phyloP scores from a whole-genome alignment of 2,113 vertebrate genomes.

The Pterocles orientalis region DNA sequence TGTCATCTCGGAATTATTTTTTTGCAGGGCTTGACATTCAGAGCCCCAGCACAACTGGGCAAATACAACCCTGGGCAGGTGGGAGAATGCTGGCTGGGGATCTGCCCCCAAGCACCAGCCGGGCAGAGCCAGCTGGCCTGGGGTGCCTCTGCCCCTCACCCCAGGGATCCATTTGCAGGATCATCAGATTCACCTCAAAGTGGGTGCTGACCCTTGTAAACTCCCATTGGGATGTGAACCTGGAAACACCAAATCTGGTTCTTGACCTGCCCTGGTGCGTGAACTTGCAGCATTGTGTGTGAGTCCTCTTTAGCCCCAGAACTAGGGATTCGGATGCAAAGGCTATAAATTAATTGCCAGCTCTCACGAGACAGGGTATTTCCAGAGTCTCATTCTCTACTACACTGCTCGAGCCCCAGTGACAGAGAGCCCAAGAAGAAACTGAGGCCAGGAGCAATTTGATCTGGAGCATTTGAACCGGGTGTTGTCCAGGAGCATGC shows the following conservation, averaged over 20 bases:
- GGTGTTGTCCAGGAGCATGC: fast-evolving
- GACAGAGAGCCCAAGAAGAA: neutral
- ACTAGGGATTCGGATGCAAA: neutral
- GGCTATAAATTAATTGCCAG: fast-evolving
- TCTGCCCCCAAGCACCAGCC: neutral
- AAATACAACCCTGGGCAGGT: neutral
- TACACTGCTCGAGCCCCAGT: neutral
- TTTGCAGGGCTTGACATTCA: neutral
- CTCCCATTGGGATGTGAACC: neutral
- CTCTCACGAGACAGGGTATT: neutral
- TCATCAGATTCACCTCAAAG: neutral
- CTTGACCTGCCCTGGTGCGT: fast-evolving
- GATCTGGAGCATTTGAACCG: neutral
- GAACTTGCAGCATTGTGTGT: neutral
- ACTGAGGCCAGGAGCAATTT: neutral
- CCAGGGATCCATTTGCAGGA: neutral
- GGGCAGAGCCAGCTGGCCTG: neutral
- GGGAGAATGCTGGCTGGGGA: neutral
- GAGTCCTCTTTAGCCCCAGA: neutral
- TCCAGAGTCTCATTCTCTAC: neutral
- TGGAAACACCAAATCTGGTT: neutral
- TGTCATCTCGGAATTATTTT: neutral
- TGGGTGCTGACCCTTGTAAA: neutral
- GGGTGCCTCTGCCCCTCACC: neutral
- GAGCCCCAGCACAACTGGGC: neutral